phyloP scores from a whole-genome alignment of 2,113 vertebrate genomes.

The Chlorodrepanis virens region DNA sequence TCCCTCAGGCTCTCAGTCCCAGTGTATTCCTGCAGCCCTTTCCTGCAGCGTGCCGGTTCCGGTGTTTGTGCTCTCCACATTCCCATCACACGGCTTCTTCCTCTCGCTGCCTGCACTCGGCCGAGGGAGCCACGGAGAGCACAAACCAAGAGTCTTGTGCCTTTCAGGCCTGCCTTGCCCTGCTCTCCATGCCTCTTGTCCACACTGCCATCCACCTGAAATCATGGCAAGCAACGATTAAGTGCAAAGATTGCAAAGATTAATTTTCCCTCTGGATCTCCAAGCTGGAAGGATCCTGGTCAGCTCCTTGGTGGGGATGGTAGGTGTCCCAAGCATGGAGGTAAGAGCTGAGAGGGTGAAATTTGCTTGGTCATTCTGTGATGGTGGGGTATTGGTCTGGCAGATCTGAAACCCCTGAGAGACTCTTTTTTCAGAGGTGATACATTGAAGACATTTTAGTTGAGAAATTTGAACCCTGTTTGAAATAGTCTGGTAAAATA shows the following conservation, averaged over 20 bases:
- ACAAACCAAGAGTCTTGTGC: neutral
- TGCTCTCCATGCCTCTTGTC: neutral
- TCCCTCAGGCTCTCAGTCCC: neutral
- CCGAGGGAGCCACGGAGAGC: accelerated
- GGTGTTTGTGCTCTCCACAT: neutral
- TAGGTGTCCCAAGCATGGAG: neutral
- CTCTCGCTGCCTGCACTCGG: neutral
- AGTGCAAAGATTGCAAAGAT: neutral
- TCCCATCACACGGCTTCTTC: neutral
- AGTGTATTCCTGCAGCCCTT: neutral
- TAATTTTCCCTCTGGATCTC: neutral
- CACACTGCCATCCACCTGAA: neutral
- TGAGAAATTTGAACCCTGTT: neutral
- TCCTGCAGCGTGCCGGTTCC: neutral
- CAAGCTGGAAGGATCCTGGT: neutral
- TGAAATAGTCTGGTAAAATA: neutral
- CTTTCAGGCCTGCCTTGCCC: neutral
- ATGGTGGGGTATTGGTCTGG: neutral
- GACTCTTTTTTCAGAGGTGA: neutral
- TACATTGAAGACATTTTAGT: neutral
- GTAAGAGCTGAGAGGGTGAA: neutral
- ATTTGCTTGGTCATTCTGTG: neutral
- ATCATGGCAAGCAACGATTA: neutral
- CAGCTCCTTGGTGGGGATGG: neutral
- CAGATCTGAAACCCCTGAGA: neutral